Conservation (phyloP, 2,113 vertebrate genomes). For the Catharus bicknelli region DNA sequence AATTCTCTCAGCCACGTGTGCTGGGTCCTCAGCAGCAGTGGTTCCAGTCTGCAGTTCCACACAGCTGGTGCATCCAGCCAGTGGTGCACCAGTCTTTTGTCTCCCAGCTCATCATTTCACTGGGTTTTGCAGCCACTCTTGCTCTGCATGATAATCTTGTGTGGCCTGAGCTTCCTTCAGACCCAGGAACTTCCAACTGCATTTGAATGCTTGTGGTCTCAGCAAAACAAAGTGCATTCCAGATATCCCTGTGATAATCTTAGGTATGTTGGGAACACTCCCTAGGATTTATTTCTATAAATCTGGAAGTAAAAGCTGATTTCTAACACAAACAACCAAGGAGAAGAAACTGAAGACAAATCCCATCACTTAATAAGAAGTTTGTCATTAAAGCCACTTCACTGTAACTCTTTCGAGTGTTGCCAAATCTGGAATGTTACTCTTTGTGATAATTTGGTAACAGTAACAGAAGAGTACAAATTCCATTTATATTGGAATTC, state of each 20-base stretch:
- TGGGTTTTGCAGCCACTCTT: neutral
- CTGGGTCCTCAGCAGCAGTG: neutral
- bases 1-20: neutral
- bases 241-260: neutral
- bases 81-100: neutral
- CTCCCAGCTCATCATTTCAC: neutral
- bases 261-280: neutral
- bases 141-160: rapidly evolving
- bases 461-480: neutral
- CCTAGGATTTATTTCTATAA: neutral
- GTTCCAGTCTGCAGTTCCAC: neutral
- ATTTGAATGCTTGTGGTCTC: neutral
- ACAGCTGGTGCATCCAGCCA: neutral
- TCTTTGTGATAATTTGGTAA: neutral
- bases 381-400: neutral
- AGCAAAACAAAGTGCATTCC: neutral
- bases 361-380: neutral
- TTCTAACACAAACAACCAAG: neutral
- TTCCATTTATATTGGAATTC: neutral
- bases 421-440: neutral
- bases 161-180: neutral
- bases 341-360: neutral
- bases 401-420: neutral
- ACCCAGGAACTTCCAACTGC: neutral
- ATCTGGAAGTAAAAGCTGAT: neutral